Conservation (phyloP, 1,140 invertebrate species). For the Polypedilum vanderplanki region DNA sequence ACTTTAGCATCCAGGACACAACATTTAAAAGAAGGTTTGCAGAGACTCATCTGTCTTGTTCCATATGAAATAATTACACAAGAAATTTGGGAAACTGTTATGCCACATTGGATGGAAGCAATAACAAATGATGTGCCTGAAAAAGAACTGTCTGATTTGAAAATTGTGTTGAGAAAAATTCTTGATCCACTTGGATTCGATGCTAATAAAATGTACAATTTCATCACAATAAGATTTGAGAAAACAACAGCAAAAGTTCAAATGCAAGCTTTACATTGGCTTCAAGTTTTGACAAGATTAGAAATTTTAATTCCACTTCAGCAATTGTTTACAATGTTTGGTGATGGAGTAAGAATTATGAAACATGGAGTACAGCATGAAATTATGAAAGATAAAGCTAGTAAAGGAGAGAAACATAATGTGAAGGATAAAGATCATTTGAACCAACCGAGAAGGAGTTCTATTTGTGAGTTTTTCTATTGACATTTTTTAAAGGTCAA, state of each 20-base stretch:
- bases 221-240: slow-evolving; percentile 80
- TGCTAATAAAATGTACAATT: slow-evolving; percentile 89
- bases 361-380: slow-evolving; percentile 47
- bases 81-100: slow-evolving; percentile 95
- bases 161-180: slow-evolving; percentile 91
- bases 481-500: neutral
- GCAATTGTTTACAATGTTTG: slow-evolving; percentile 83
- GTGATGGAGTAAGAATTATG: slow-evolving; percentile 67
- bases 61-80: slow-evolving; percentile 95
- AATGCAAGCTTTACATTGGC: slow-evolving; percentile 89
- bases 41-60: slow-evolving; percentile 87
- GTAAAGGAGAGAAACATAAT: slow-evolving; percentile 43
- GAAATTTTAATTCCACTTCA: slow-evolving; percentile 83
- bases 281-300: slow-evolving; percentile 83
- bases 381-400: slow-evolving; percentile 46
- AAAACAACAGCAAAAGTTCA: slow-evolving; percentile 80
- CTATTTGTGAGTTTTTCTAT: slow-evolving; percentile 49
- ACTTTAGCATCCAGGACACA: slow-evolving; percentile 79
- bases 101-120: slow-evolving; percentile 98
- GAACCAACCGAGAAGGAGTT: slow-evolving; percentile 43
- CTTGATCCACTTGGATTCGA: slow-evolving; percentile 93
- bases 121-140: slow-evolving; percentile 91
- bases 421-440: slow-evolving; percentile 41
- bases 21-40: slow-evolving; percentile 91
- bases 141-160: slow-evolving; percentile 83